Evolutionary conservation across 2,797 vertebrate genomes (phyloP).

Genomic region (Caiman crocodilus): DNA sequence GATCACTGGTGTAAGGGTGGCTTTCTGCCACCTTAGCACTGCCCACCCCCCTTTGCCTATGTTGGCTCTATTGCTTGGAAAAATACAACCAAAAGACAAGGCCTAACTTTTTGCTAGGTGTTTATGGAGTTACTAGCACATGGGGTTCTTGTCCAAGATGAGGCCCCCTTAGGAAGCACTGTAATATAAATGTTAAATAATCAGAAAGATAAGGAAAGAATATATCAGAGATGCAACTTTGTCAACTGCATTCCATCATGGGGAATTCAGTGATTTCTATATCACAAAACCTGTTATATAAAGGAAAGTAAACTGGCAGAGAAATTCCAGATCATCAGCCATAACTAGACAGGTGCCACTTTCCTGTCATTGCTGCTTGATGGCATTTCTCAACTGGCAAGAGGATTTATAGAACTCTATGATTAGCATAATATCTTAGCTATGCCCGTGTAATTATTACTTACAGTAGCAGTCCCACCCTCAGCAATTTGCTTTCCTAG

Average conservation of each 20-base stretch:
- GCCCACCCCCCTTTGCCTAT: not conserved
- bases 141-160: not conserved
- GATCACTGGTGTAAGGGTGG: not conserved
- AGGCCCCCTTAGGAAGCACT: not conserved
- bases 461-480: not conserved
- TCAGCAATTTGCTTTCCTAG: not conserved
- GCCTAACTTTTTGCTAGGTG: not conserved
- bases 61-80: not conserved
- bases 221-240: not conserved
- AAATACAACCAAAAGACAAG: not conserved
- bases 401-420: not conserved
- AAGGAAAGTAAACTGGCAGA: not conserved
- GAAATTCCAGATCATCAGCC: not conserved
- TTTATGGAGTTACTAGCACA: not conserved
- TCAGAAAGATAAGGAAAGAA: not conserved
- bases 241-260: not conserved
- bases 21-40: not conserved
- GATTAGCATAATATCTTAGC: not conserved
- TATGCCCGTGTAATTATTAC: not conserved
- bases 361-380: not conserved
- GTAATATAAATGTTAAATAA: not conserved
- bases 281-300: not conserved
- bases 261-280: not conserved
- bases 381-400: not conserved
- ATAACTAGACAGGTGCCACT: not conserved